These are phyloP conservation scores for Gadopsis marmoratus DNA, from an alignment of 2,797 vertebrate species.

Conservation along the genomic window DNA sequence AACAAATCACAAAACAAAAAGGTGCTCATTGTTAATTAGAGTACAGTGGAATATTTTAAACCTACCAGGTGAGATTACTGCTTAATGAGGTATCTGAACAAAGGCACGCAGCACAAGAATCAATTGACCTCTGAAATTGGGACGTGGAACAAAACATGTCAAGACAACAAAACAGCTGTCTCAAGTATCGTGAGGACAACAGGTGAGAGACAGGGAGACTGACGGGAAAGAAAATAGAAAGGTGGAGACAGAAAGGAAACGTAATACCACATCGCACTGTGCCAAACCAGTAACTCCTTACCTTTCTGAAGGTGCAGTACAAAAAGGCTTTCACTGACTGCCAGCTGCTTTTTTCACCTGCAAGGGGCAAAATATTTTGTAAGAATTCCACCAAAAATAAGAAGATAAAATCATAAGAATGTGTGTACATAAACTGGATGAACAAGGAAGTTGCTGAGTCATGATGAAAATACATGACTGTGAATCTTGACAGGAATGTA, in stretches of 20 bases:
- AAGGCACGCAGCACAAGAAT: neutral
- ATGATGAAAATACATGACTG: slow-evolving; percentile 31
- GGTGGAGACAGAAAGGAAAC: slow-evolving; percentile 37
- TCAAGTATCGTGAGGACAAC: slow-evolving; percentile 64
- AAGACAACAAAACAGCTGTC: slow-evolving; percentile 40
- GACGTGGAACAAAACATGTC: slow-evolving; percentile 21
- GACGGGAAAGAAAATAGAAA: slow-evolving; percentile 25
- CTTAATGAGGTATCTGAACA: neutral
- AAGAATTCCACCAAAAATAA: neutral
- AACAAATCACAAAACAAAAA: neutral
- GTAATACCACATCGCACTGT: slow-evolving; percentile 22
- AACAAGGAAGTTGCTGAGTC: slow-evolving; percentile 42
- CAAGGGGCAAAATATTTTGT: neutral
- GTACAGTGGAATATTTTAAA: neutral
- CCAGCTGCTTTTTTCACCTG: neutral
- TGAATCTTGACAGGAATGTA: slow-evolving; percentile 4
- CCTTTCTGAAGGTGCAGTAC: neutral
- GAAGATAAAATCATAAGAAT: neutral
- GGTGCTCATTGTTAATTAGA: neutral
- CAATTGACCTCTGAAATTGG: slow-evolving; percentile 49
- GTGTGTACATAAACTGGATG: neutral
- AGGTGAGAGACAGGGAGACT: slow-evolving; percentile 17
- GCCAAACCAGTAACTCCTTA: slow-evolving; percentile 5
- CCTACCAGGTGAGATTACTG: neutral
- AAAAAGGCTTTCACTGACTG: slow-evolving; percentile 15